Base-by-base conservation (phyloP, 1,140 invertebrate species). In the Glossosoma conforme region DNA sequence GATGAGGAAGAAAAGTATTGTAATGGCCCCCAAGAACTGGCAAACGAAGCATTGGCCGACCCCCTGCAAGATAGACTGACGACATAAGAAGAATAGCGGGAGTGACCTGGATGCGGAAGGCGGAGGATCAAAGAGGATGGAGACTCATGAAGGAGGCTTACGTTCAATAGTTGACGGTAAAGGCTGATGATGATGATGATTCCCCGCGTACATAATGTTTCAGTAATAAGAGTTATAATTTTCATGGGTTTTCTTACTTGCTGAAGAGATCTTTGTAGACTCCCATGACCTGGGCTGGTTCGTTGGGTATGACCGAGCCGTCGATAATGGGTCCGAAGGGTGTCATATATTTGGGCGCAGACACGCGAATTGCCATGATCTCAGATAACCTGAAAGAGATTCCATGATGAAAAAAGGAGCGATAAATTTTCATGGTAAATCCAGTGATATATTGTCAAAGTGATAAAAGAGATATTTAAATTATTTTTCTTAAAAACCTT, bases 271-370 rank as follows among this genome's bases (percentile, higher is more conserved):
- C 80, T n/a, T 76, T 76, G 62, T 84, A 86, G 45, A 82, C 74
- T 38, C 75, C 77, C 86, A 90, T 89, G 41, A 83, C 77, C 58
- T 81, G 77, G 17, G 78, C 68, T 6, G 87, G 87, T 61, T 89
- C 83, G 61, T 84, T 85, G 5, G 87, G 86, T 60, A 93, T 84
- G 38, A 93, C 86, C 11, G 83, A 81, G 14, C 86, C 85, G 65
- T 96, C 90, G 24, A 94, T 82, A 35, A 87, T 81, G 32, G 86
- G 91, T 18, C 89, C 91, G 60, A 90, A 82, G 10, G 81, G 77
- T 15, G 85, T 85, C 58, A 81, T 77, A 64, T 85, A 87, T 50
- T 80, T 74, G 13, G 80, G 75, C 9, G 79, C 75, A 14, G 76
- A 59, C 14, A 81, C 78, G 43, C 77, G 77, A 18, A 86, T 82